Evolutionary conservation across 2,888 invertebrate genomes (phyloP), one percentile per base, ranked within the genome.

Genomic region (Ganaspis brasiliensis): DNA sequence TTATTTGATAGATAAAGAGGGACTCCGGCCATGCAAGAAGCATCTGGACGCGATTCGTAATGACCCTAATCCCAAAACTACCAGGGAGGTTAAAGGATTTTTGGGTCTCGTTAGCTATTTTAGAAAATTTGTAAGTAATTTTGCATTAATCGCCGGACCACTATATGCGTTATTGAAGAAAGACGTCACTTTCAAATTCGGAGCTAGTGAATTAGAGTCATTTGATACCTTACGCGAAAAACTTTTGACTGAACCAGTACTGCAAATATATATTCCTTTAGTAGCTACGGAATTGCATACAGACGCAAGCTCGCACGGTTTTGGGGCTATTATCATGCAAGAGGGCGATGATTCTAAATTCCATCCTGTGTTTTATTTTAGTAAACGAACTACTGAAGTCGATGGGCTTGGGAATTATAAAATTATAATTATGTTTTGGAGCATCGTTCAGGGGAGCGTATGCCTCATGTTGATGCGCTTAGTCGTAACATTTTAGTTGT

Each of bases 321-420:
- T 31, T 6, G 6, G 31, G 2, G 31, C 31, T 2, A 31, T 31
- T 31, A 6, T 31, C 6, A 31, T 31, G 31, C 5, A 31, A 31
- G 6, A 31, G 31, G 79, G 76, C 57, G 31, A 19, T 1, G 75
- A 80, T 45, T 49, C 49, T 0, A 6, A 63, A 57, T 76, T 80
- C 24, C 80, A 82, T 37, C 80, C 82, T 10, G 75, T 78, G 1
- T 78, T 70, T 55, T 79, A 81, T 56, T 71, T 81, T n/a, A 72
- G 45, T 3, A 72, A 76, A 31, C 73, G 52, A 40, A 57, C 78
- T 0, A n/a, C 35, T 12, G 35, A 31, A 40, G n/a, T n/a, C n/a
- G n/a, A n/a, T n/a, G n/a, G n/a, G n/a, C n/a, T n/a, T n/a, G n/a
- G n/a, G n/a, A n/a, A n/a, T n/a, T 31, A 6, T 31, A 31, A 31